phyloP scores from a whole-genome alignment of 2,888 invertebrate species.

The Agrilus cyanescens region DNA sequence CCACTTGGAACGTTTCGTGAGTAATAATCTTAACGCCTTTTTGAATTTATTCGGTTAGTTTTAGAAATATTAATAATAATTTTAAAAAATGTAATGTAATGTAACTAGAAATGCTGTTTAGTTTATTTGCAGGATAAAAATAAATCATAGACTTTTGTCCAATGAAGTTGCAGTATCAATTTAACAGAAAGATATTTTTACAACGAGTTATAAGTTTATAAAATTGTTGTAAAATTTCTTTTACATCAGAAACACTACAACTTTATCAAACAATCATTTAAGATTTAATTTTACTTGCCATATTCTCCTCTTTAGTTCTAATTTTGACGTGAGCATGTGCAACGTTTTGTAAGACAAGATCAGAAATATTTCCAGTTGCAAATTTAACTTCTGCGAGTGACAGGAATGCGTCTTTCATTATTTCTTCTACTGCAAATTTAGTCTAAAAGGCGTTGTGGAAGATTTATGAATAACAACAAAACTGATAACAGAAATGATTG shows the following conservation, averaged over 20 bases:
- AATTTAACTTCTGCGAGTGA: constrained; percentile 98
- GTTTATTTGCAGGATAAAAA: constrained; percentile 22
- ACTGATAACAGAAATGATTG: not conserved
- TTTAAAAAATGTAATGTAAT: no score
- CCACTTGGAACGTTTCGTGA: constrained; percentile 90
- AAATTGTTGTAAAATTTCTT: not conserved
- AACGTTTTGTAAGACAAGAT: constrained; percentile 95
- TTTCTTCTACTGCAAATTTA: constrained; percentile 94
- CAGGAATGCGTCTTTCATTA: constrained; percentile 99
- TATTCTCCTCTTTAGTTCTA: constrained; percentile 95
- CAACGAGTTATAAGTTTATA: not conserved
- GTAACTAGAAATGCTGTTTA: no score
- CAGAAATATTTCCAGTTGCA: constrained; percentile 95
- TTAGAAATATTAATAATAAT: no score
- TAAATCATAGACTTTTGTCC: not conserved
- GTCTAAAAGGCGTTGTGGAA: constrained; percentile 52
- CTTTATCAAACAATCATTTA: not conserved
- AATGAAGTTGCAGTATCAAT: not conserved
- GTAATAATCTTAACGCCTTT: constrained; percentile 89
- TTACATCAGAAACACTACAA: not conserved
- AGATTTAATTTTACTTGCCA: constrained; percentile 57
- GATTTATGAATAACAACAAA: not conserved
- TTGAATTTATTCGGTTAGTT: no score
- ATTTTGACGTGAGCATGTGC: constrained; percentile 97
- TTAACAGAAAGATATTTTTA: not conserved